Base-by-base conservation (phyloP, 2,888 invertebrate genomes). In the Agrochola lota region DNA sequence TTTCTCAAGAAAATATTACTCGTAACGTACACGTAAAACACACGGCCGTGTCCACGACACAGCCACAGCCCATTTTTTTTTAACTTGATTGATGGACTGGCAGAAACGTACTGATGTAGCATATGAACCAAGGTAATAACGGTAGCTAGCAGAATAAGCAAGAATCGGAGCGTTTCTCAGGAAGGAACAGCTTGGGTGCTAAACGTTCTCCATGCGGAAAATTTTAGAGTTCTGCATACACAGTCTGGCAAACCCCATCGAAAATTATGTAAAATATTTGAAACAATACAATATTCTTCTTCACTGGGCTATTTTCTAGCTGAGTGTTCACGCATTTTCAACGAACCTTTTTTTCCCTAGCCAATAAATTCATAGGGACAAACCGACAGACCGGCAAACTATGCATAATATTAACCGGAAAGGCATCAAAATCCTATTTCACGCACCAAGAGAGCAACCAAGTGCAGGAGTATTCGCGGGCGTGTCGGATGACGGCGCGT, bases 381-480 rank as follows among this genome's bases (percentile, higher is more conserved):
- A 84, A 76, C 87, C 85, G 74, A 73, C 84, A 81, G 85, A 85
- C 73, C 78, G 75, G 79, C 74, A 87, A 87, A 83, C 83, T 85
- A 85, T 63, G 81, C 78, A 80, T 88, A 83, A 82, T 84, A 77
- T 77, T 76, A 77, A 83, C 74, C 78, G 69, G 81, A 77, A 80
- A 55, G 64, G 74, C 67, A 88, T 81, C 78, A 78, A 89, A 91
- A 92, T 92, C 89, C 90, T 84, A 91, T 94, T 94, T 93, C 94
- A 94, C 90, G 94, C 90, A 91, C 89, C 87, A 91, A 88, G 89
- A 89, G 89, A 83, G 85, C 91, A 93, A 88, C 84, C 86, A 84
- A 79, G 88, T 89, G 91, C 81, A 89, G 90, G 90, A 91, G 78
- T 85, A 74, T 84, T 76, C 74, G 85, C 85, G 80, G 83, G 87